Percentiles rank a stretch among this genome's conserved stretches.
phyloP scores from a whole-genome alignment of 2,113 vertebrate species.

The Oncorhynchus masou region DNA sequence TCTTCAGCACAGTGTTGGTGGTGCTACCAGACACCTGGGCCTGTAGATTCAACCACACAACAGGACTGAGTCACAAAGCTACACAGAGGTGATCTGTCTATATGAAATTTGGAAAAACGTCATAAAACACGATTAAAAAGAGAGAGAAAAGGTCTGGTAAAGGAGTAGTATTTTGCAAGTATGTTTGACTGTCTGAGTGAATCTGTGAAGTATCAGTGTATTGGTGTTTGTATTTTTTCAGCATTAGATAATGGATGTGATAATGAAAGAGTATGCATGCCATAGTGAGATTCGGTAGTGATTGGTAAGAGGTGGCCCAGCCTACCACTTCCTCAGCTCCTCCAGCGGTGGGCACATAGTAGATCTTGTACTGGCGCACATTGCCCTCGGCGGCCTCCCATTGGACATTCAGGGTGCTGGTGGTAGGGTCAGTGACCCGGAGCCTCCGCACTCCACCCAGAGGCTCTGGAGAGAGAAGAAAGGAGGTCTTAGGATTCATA shows the following conservation, averaged over 20 bases:
- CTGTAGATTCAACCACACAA: constrained; percentile 60
- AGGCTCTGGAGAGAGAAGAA: constrained; percentile 77
- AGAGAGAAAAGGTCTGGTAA: no score
- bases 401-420: constrained; percentile 85
- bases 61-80: no score
- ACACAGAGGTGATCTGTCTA: no score
- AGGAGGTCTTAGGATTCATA: no score
- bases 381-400: constrained; percentile 95
- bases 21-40: constrained; percentile 86
- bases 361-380: constrained; percentile 89
- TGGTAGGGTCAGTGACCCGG: constrained; percentile 90
- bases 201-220: no score
- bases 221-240: neutral
- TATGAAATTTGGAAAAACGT: no score
- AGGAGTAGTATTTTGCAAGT: no score
- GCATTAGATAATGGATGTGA: neutral
- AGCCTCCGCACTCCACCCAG: constrained; percentile 88
- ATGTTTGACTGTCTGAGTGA: neutral
- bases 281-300: no score
- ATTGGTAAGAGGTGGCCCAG: neutral
- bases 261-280: neutral
- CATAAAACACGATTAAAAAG: no score
- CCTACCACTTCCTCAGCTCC: constrained; percentile 86
- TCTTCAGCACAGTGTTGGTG: constrained; percentile 83
- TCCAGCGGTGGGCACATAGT: constrained; percentile 82